A percentile compares a stretch with the other conserved stretches of the same genome.
Conservation (phyloP, 2,113 vertebrate genomes). For the Dryoscopus gambensis region DNA sequence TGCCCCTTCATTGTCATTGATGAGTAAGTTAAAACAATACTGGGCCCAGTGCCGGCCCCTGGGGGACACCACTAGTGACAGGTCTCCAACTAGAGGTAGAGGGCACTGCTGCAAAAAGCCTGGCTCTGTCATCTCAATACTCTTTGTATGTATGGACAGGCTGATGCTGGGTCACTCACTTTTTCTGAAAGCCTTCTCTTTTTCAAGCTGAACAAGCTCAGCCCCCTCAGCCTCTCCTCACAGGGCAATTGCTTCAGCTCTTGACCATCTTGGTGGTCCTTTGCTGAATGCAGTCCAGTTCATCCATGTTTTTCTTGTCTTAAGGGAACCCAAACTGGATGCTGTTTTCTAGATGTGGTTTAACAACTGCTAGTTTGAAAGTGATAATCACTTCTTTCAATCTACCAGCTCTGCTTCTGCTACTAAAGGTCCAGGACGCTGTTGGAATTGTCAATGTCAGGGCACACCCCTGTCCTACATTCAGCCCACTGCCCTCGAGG, state of each 20-base stretch:
- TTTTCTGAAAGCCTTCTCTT: neutral
- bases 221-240: neutral
- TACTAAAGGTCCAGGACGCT: neutral
- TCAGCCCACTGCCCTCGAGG: neutral
- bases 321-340: neutral
- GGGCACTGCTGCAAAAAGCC: neutral
- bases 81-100: neutral
- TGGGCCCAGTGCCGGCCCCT: neutral
- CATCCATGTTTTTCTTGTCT: neutral
- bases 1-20: neutral
- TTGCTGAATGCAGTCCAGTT: neutral
- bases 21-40: neutral
- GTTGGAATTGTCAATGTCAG: neutral
- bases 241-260: neutral
- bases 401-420: neutral
- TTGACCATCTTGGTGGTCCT: neutral
- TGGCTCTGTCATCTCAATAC: neutral
- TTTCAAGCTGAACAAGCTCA: neutral
- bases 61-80: neutral
- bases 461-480: neutral
- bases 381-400: neutral
- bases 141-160: neutral
- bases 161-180: neutral
- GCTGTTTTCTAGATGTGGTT: neutral
- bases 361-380: neutral